Evolutionary conservation across 2,888 invertebrate genomes (phyloP).

Genomic region (Lacanobia oleracea): DNA sequence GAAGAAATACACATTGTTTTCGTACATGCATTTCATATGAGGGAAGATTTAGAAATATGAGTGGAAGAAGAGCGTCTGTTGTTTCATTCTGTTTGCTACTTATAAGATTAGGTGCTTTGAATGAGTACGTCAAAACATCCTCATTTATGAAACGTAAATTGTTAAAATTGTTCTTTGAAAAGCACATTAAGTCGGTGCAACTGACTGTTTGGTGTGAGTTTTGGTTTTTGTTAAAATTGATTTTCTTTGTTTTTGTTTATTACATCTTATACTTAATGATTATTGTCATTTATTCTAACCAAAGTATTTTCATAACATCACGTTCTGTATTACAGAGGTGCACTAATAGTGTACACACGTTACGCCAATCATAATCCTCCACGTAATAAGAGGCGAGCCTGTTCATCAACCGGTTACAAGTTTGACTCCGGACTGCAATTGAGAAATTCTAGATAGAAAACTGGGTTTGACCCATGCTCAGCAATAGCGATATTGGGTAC

Average conservation of each 20-base stretch:
- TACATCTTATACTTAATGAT: too few relatives aligned
- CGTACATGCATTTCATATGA: slow-evolving; percentile 24
- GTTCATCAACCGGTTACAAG: too few relatives aligned
- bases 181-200: not conserved
- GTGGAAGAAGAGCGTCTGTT: not conserved
- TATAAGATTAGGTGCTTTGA: slow-evolving; percentile 22
- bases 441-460: too few relatives aligned
- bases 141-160: slow-evolving; percentile 17
- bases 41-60: slow-evolving; percentile 5
- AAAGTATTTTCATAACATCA: too few relatives aligned
- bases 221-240: not conserved
- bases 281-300: too few relatives aligned
- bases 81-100: slow-evolving; percentile 26
- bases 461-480: too few relatives aligned
- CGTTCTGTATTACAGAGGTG: too few relatives aligned
- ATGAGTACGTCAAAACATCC: slow-evolving; percentile 9
- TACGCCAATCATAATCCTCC: too few relatives aligned
- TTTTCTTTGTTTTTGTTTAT: not conserved
- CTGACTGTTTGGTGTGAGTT: not conserved
- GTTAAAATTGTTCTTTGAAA: slow-evolving; percentile 6
- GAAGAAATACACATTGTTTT: slow-evolving; percentile 50
- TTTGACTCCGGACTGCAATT: too few relatives aligned
- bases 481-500: too few relatives aligned
- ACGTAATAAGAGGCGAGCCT: too few relatives aligned
- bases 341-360: too few relatives aligned